Percentiles rank a stretch among this genome's conserved stretches.
phyloP scores from a whole-genome alignment of 2,888 invertebrate species.

The Notodonta ziczac region DNA sequence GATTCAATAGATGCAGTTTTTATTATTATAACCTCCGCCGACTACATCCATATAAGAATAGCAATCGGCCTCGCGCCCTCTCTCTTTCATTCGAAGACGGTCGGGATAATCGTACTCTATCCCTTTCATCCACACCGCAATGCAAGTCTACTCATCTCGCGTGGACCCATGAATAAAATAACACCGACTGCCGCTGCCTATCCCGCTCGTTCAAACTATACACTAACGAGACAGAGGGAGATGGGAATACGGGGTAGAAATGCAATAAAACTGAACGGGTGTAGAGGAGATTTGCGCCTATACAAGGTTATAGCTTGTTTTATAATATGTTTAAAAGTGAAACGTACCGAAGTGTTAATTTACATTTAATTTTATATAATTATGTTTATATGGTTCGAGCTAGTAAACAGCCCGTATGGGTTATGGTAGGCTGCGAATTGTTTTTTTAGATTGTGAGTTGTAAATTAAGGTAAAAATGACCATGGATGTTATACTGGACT shows the following conservation, averaged over 20 bases:
- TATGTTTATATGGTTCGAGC: slow-evolving; percentile 41
- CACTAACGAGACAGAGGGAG: slow-evolving; percentile 50
- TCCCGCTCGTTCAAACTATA: slow-evolving; percentile 53
- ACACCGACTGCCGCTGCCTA: slow-evolving; percentile 59
- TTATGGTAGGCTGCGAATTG: background rate
- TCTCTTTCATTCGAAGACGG: slow-evolving; percentile 69
- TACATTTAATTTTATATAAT: slow-evolving; percentile 66
- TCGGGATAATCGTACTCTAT: slow-evolving; percentile 55
- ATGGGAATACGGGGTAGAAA: slow-evolving; percentile 54
- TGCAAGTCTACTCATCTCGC: slow-evolving; percentile 58
- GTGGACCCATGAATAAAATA: slow-evolving; percentile 73
- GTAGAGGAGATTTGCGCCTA: slow-evolving; percentile 67
- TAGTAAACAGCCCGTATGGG: slow-evolving; percentile 30
- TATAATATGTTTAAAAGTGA: slow-evolving; percentile 65
- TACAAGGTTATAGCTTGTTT: slow-evolving; percentile 61
- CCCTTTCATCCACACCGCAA: slow-evolving; percentile 58
- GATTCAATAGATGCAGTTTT: slow-evolving; percentile 67
- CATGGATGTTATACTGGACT: too few species aligned
- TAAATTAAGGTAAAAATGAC: background rate
- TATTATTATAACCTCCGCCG: slow-evolving; percentile 51
- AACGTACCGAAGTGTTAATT: slow-evolving; percentile 65
- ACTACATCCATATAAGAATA: slow-evolving; percentile 52
- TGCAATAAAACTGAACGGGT: slow-evolving; percentile 73
- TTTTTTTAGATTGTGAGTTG: background rate
- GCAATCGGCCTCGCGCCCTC: slow-evolving; percentile 72